Evolutionary conservation across 2,113 vertebrate genomes (phyloP).

Genomic region (Cettia cetti): DNA sequence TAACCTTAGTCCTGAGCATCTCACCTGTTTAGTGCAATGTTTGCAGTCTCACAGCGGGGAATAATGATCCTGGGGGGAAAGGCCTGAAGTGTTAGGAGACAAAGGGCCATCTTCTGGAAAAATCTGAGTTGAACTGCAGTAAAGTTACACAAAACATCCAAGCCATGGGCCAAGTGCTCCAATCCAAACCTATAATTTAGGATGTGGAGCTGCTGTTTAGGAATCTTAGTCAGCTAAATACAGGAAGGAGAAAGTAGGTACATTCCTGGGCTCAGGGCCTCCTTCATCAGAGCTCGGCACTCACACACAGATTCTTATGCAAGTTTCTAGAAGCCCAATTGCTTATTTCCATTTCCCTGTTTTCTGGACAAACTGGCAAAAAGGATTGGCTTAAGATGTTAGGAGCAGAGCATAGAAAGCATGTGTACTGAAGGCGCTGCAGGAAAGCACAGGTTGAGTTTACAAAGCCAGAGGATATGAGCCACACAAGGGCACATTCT

Average conservation of each 20-base stretch:
- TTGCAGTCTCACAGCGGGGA: background rate
- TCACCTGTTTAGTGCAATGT: background rate
- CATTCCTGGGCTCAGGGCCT: conserved; percentile 39
- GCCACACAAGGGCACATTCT: conserved; percentile 52
- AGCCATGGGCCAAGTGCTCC: background rate
- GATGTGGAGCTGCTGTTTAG: conserved; percentile 32
- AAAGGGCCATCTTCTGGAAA: background rate
- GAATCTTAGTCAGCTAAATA: conserved; percentile 63
- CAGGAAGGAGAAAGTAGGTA: conserved; percentile 59
- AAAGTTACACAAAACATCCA: conserved; percentile 9
- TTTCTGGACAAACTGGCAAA: conserved; percentile 10
- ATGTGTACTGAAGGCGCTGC: background rate
- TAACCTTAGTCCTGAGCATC: background rate
- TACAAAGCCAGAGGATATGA: conserved; percentile 39
- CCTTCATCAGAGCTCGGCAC: background rate
- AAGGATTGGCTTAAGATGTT: background rate
- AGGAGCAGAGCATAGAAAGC: background rate
- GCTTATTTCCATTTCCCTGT: conserved; percentile 34
- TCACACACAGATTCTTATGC: conserved; percentile 21
- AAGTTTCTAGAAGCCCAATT: conserved; percentile 19
- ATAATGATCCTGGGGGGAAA: background rate
- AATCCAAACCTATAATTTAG: conserved; percentile 58
- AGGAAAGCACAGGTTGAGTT: conserved; percentile 30
- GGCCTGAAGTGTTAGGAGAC: background rate
- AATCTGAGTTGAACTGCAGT: background rate